Evolutionary conservation across 2,113 vertebrate genomes (phyloP).

Genomic region (Gambusia affinis): DNA sequence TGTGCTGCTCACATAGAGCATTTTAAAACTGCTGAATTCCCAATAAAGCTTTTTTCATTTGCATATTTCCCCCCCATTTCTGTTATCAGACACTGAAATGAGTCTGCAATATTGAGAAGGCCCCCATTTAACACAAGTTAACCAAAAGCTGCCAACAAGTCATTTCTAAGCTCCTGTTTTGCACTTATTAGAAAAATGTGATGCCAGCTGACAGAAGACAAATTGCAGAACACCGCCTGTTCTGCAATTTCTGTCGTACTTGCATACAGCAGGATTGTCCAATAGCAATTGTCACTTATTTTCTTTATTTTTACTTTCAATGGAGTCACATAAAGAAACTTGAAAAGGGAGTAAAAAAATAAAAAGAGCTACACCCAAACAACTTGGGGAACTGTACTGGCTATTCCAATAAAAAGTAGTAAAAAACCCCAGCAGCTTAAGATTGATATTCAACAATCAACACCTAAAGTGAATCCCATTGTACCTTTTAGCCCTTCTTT

Average conservation of each 20-base stretch:
- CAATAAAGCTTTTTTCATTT: not conserved
- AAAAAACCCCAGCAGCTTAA: not conserved
- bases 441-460: not conserved
- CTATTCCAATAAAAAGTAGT: not conserved
- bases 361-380: not conserved
- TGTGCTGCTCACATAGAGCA: too few species aligned
- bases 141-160: not conserved
- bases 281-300: not conserved
- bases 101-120: slow-evolving; percentile 3
- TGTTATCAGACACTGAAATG: slow-evolving; percentile 1
- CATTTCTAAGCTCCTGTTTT: not conserved
- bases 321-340: not conserved
- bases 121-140: not conserved
- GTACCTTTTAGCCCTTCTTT: too few species aligned
- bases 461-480: not conserved
- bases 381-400: not conserved
- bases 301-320: not conserved
- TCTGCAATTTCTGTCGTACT: not conserved
- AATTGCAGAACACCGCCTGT: not conserved
- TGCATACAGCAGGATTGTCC: not conserved
- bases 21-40: slow-evolving; percentile 3
- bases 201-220: too few species aligned
- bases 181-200: not conserved
- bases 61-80: not conserved
- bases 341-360: not conserved